Evolutionary conservation across 2,113 vertebrate species (phyloP), one percentile per base, ranked within the genome.

Genomic region (Agelaius tricolor): DNA sequence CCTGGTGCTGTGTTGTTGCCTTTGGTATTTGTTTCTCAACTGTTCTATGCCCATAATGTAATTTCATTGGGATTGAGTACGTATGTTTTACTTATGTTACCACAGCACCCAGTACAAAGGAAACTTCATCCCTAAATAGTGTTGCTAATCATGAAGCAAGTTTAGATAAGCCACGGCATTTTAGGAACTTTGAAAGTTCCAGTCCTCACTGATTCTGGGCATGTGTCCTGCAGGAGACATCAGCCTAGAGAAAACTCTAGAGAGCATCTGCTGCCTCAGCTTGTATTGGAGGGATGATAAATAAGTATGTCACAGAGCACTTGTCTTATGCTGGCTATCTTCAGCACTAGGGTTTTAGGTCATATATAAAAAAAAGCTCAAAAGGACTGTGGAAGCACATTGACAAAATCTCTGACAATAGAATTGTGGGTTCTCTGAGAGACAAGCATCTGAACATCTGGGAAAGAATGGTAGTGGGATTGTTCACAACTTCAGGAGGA

Each of bases 101-200:
- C 41, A 19, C 27, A 77, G n/a, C 0, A 0, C 7, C 13, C 19
- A 87, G 28, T 33, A 66, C 11, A 81, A 49, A 54, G 23, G 6
- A 47, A 65, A 49, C 19, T 69, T 95, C 35, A 49, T 89, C 41
- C 22, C 16, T 78, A 43, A 73, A 20, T 8, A 61, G 24, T 21
- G 17, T 44, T 79, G 8, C 26, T 68, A 57, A 52, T 35, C 3
- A 6, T 20, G 18, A 84, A 77, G 59, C 49, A 86, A 76, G 30
- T 26, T 77, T 90, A 65, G 37, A 76, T 52, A 58, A 77, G 10
- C 7, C 33, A 65, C 10, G 67, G 27, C 18, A 54, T 76, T 33
- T 52, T 23, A 78, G 51, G 47, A 62, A 63, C 41, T 54, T 24
- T 54, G 19, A 33, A 72, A 83, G 15, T 68, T 26, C 28, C 39